phyloP scores from a whole-genome alignment of 2,888 invertebrate species.

The Erebia ligea region DNA sequence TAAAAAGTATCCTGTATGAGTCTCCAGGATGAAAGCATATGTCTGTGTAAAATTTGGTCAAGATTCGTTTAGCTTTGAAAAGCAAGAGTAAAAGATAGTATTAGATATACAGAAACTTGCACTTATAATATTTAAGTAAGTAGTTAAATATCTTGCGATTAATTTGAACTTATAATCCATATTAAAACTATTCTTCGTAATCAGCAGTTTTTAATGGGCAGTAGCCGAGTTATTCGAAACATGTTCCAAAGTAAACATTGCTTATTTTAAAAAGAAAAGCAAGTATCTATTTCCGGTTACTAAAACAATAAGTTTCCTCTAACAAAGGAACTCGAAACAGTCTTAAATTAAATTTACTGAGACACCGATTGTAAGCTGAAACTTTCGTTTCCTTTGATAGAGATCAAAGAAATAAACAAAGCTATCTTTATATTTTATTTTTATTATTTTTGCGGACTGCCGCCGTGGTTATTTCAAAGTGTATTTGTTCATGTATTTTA shows the following conservation, averaged over 20 bases:
- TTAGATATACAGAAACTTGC: too few relatives aligned
- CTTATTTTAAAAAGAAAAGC: background rate
- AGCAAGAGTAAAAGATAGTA: too few relatives aligned
- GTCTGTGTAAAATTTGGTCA: too few relatives aligned
- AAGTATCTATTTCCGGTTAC: background rate
- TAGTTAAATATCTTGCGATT: too few relatives aligned
- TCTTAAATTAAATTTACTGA: background rate
- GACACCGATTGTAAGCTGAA: background rate
- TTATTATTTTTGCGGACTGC: background rate
- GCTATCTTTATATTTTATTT: background rate
- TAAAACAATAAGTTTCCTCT: background rate
- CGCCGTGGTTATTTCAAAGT: background rate
- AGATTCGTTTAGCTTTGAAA: too few relatives aligned
- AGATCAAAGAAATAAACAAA: conserved; percentile 8
- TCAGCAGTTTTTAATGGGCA: background rate
- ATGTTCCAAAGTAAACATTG: background rate
- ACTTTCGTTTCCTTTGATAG: conserved; percentile 1
- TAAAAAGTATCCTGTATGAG: too few relatives aligned
- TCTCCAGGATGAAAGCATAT: too few relatives aligned
- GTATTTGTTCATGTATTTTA: background rate
- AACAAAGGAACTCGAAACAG: background rate
- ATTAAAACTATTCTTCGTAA: too few relatives aligned
- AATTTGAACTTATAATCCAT: too few relatives aligned
- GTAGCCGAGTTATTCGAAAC: background rate
- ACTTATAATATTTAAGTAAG: too few relatives aligned